Base-by-base conservation (phyloP, 2,888 invertebrate species). In the Zelleria hepariella region DNA sequence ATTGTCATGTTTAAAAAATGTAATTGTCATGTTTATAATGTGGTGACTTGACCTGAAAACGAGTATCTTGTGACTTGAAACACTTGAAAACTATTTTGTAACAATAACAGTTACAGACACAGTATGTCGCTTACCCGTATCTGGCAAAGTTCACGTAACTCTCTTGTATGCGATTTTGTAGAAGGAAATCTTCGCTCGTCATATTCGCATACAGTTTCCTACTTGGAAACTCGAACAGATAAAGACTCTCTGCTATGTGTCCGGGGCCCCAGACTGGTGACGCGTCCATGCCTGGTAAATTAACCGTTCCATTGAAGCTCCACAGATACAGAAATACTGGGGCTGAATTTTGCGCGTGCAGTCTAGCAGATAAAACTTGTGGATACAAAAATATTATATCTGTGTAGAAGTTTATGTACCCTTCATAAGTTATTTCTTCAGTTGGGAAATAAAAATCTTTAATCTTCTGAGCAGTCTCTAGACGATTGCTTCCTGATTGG, bases 71-170 rank as follows among this genome's bases (percentile, higher is more conserved):
- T n/a, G n/a, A n/a, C n/a, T n/a, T n/a, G n/a, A n/a, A n/a, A n/a
- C n/a, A n/a, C n/a, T n/a, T n/a, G n/a, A n/a, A n/a, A n/a, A n/a
- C n/a, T n/a, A n/a, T n/a, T n/a, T n/a, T n/a, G n/a, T n/a, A n/a
- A n/a, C n/a, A n/a, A n/a, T n/a, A n/a, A n/a, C n/a, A n/a, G n/a
- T n/a, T n/a, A n/a, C n/a, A n/a, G n/a, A n/a, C n/a, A n/a, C n/a
- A n/a, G n/a, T n/a, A n/a, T n/a, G n/a, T n/a, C n/a, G 27, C 56
- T 59, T 6, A 60, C 60, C 60, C 60, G 24, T n/a, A 47, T 23
- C 24, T 57, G 7, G 52, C 23, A 24, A 60, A 60, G 24, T 60
- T 52, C 5, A 26, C 8, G 57, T 57, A 60, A 42, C 52, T 52
- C 18, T 52, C 51, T 24, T 32, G 27, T 2, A 60, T 23, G 8